Percentiles rank a stretch among this genome's conserved stretches.
Evolutionary conservation across 2,888 invertebrate genomes (phyloP).

Genomic region (Leptarthrus brevirostris): DNA sequence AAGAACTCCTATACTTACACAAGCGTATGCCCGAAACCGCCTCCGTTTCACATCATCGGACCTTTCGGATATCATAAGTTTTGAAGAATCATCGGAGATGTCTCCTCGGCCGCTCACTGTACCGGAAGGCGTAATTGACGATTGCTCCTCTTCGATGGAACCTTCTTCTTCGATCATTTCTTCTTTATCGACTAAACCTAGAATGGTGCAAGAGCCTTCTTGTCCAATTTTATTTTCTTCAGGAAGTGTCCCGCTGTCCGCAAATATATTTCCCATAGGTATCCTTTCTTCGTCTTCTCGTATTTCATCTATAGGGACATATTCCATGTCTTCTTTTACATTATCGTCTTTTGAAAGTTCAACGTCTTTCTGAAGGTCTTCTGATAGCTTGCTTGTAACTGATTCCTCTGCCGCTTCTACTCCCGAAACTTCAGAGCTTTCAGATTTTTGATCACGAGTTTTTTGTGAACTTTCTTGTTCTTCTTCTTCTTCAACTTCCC

Average conservation of each 20-base stretch:
- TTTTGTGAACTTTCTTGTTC: too few species aligned
- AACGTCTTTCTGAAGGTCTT: neutral
- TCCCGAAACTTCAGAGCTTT: too few species aligned
- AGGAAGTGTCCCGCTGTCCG: neutral
- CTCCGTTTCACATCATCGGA: neutral
- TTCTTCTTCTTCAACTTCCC: too few species aligned
- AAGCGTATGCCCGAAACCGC: neutral
- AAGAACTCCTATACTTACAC: conserved; percentile 1
- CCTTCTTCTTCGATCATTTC: neutral
- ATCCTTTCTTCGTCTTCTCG: neutral
- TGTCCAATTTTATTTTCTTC: neutral
- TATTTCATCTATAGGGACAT: conserved; percentile 18
- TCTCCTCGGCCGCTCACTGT: conserved; percentile 29
- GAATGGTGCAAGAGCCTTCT: neutral
- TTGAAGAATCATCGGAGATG: conserved; percentile 49
- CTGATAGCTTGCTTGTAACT: too few species aligned
- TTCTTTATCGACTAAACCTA: neutral
- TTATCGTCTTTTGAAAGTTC: too few species aligned
- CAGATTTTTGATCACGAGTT: too few species aligned
- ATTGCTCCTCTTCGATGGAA: neutral
- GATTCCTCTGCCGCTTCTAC: too few species aligned
- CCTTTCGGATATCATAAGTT: neutral
- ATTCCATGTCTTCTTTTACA: too few species aligned
- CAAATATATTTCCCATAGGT: neutral
- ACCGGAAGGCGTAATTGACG: neutral